A percentile compares a stretch with the other conserved stretches of the same genome.
phyloP scores from a whole-genome alignment of 2,888 invertebrate genomes.

The Spicauda simplicius region DNA sequence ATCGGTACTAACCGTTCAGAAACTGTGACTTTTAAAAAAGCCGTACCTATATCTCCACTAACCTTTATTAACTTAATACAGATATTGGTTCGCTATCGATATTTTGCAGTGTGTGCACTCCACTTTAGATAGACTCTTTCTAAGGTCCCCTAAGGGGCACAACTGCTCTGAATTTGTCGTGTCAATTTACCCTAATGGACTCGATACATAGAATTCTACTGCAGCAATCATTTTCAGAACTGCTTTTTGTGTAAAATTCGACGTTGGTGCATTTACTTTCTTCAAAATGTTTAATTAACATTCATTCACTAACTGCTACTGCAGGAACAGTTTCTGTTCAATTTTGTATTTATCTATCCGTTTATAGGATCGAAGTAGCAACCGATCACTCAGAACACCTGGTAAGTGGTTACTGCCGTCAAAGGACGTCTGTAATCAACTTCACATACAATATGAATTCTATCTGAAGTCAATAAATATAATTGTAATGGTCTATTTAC shows the following conservation, averaged over 20 bases:
- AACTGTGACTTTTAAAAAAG: background rate
- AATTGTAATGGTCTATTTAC: too few relatives aligned
- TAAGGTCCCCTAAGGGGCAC: conserved; percentile 25
- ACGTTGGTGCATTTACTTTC: background rate
- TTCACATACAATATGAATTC: too few relatives aligned
- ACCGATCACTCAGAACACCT: too few relatives aligned
- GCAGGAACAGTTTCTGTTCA: too few relatives aligned
- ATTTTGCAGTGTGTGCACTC: conserved; percentile 27
- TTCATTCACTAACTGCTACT: background rate
- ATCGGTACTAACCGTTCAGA: too few relatives aligned
- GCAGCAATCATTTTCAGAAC: conserved; percentile 7
- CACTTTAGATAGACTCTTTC: conserved; percentile 29
- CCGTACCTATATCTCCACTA: background rate
- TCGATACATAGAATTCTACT: conserved; percentile 2
- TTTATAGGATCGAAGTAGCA: too few relatives aligned
- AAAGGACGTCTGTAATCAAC: too few relatives aligned
- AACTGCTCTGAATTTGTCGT: conserved; percentile 26
- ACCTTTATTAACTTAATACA: conserved; percentile 1
- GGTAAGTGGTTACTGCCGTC: too few relatives aligned
- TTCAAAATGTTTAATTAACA: background rate
- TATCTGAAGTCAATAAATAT: too few relatives aligned
- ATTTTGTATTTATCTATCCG: too few relatives aligned
- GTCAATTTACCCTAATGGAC: conserved; percentile 31
- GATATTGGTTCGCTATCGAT: conserved; percentile 25
- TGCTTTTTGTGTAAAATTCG: background rate